These are phyloP conservation scores for Epistrophe eligans DNA, from an alignment of 2,888 invertebrate genomes.

Conservation along the genomic window DNA sequence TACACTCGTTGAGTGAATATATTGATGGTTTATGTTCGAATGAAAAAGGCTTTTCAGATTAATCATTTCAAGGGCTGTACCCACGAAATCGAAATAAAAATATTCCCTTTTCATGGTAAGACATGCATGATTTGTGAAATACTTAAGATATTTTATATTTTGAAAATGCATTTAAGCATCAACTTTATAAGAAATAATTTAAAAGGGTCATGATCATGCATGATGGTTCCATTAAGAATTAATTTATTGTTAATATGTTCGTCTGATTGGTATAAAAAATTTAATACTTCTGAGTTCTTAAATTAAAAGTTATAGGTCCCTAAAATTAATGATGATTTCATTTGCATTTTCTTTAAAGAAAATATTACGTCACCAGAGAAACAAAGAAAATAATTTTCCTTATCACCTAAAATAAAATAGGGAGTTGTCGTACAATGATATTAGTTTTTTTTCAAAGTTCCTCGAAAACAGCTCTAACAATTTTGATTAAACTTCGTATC, in stretches of 20 bases:
- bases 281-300: no score
- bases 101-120: background rate
- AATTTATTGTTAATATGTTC: background rate
- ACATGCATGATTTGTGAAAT: background rate
- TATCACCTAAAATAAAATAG: no score
- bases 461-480: no score
- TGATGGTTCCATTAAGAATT: background rate
- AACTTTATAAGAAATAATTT: background rate
- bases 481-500: no score
- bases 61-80: background rate
- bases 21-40: slow-evolving; percentile 15
- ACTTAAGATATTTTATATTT: background rate
- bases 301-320: no score
- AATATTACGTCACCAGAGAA: no score
- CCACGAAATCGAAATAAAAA: background rate
- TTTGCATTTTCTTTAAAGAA: no score
- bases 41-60: background rate
- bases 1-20: background rate
- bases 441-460: no score
- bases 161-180: background rate
- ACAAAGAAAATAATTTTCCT: no score
- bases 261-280: background rate
- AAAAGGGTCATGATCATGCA: background rate
- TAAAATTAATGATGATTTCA: no score
- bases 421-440: no score